Evolutionary conservation across 2,797 vertebrate species (phyloP).

Genomic region (Apogon talboti): DNA sequence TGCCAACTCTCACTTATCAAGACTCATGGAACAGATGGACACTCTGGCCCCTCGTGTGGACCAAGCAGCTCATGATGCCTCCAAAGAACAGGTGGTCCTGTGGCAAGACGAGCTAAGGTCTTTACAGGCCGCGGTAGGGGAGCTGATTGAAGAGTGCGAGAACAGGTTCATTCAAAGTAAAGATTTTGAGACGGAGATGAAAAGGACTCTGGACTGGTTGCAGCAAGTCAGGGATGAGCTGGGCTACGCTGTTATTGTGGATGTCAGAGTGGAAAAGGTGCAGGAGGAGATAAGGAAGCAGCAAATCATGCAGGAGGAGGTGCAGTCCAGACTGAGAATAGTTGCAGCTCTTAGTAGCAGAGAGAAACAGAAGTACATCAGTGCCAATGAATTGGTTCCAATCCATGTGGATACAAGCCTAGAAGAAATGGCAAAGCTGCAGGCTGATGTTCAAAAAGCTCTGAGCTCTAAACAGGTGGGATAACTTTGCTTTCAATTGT

Average conservation of each 20-base stretch:
- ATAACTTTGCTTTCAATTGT: background rate
- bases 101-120: slow-evolving; percentile 93
- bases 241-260: slow-evolving; percentile 85
- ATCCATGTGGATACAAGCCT: slow-evolving; percentile 88
- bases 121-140: slow-evolving; percentile 87
- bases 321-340: slow-evolving; percentile 93
- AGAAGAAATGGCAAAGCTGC: slow-evolving; percentile 90
- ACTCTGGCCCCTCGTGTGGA: slow-evolving; percentile 89
- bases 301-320: slow-evolving; percentile 97
- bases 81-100: slow-evolving; percentile 85
- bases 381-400: slow-evolving; percentile 92
- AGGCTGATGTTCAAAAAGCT: slow-evolving; percentile 89
- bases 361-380: slow-evolving; percentile 90
- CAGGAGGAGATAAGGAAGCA: slow-evolving; percentile 96
- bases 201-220: slow-evolving; percentile 91
- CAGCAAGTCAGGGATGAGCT: slow-evolving; percentile 89
- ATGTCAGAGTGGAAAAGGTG: slow-evolving; percentile 90
- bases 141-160: slow-evolving; percentile 92
- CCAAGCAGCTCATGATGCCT: slow-evolving; percentile 83
- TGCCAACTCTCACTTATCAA: slow-evolving; percentile 87
- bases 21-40: slow-evolving; percentile 90
- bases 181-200: slow-evolving; percentile 96
- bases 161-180: slow-evolving; percentile 93
- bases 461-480: slow-evolving; percentile 90
- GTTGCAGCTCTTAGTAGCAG: slow-evolving; percentile 92